Conservation (phyloP, 2,113 vertebrate species). For the Neolamprologus ventralis region DNA sequence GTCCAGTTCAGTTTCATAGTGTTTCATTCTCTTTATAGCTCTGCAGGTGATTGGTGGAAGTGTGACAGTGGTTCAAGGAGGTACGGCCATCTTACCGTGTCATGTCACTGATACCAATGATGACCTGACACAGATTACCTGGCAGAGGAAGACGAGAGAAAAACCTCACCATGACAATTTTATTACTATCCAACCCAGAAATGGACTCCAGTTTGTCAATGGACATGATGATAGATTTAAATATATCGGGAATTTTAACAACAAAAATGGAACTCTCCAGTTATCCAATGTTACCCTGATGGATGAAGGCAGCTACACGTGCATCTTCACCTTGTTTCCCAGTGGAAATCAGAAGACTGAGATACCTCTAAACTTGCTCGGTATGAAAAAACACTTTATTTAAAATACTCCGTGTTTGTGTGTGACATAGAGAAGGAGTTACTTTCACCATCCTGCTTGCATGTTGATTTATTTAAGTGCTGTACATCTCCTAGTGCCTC, state of each 20-base stretch:
- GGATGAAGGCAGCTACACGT: constrained; percentile 50
- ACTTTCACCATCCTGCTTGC: not conserved
- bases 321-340: constrained; percentile 28
- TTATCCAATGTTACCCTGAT: not conserved
- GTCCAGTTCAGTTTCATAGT: not conserved
- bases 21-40: not conserved
- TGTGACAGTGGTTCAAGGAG: not conserved
- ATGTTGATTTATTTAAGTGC: not conserved
- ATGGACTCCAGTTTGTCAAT: not conserved
- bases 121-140: not conserved
- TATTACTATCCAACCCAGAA: fast-evolving
- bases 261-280: not conserved
- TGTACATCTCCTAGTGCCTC: constrained; percentile 23
- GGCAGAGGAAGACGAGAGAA: not conserved
- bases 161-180: not conserved
- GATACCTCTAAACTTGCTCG: not conserved
- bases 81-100: fast-evolving
- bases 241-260: not conserved
- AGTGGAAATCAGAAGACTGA: not conserved
- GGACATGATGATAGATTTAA: not conserved
- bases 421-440: not conserved
- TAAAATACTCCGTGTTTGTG: not conserved
- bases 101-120: not conserved
- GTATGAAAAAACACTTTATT: not conserved
- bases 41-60: not conserved